These are phyloP conservation scores for Homalodisca vitripennis DNA, from an alignment of 1,140 invertebrate genomes.

Conservation along the genomic window DNA sequence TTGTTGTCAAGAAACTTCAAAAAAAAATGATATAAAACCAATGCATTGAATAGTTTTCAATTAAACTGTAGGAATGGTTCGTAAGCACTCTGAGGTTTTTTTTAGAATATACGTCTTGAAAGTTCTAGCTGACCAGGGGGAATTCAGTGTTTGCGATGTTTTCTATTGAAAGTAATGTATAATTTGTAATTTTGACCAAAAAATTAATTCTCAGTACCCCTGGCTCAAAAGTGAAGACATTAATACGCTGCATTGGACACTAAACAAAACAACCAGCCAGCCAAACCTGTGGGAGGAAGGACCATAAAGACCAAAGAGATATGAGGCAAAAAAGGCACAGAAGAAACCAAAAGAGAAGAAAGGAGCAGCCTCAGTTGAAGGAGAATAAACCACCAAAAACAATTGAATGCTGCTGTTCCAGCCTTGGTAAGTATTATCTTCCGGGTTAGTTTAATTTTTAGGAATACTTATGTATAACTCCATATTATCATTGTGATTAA, in stretches of 20 bases:
- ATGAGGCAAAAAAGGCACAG: slow-evolving; percentile 51
- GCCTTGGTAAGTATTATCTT: slow-evolving; percentile 58
- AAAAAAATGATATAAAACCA: too few species aligned
- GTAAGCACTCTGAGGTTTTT: too few species aligned
- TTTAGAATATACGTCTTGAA: too few species aligned
- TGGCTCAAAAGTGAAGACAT: slow-evolving; percentile 52
- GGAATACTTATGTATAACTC: slow-evolving; percentile 6
- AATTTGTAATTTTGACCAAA: too few species aligned
- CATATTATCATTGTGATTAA: not conserved
- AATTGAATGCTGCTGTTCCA: slow-evolving; percentile 63
- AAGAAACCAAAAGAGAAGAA: slow-evolving; percentile 47
- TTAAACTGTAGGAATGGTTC: too few species aligned
- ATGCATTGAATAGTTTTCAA: too few species aligned
- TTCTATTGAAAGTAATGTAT: too few species aligned
- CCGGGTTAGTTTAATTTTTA: too few species aligned
- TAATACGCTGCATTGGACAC: slow-evolving; percentile 50
- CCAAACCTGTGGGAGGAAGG: slow-evolving; percentile 47
- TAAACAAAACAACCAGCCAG: slow-evolving; percentile 49
- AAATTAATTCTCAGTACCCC: slow-evolving; percentile 51
- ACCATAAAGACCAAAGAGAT: slow-evolving; percentile 50
- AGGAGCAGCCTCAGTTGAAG: slow-evolving; percentile 47
- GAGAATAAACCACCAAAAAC: slow-evolving; percentile 58
- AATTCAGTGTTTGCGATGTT: too few species aligned
- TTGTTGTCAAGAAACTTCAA: too few species aligned
- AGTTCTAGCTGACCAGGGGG: too few species aligned